A percentile compares a stretch with the other conserved stretches of the same genome.
phyloP scores from a whole-genome alignment of 1,140 invertebrate species.

The Drosophila sturtevanti region DNA sequence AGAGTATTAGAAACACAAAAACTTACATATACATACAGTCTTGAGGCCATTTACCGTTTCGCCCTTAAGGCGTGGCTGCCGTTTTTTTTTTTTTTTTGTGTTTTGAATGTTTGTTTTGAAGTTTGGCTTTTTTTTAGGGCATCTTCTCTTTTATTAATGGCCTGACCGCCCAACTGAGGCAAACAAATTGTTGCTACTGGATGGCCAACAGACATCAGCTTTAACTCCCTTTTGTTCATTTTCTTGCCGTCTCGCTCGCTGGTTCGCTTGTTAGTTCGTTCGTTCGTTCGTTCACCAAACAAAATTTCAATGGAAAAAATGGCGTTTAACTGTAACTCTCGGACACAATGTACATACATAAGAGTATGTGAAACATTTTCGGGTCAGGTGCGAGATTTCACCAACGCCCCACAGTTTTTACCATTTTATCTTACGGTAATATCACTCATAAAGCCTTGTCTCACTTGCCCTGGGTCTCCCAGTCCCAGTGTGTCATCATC shows the following conservation, averaged over 20 bases:
- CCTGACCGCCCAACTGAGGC: conserved; percentile 47
- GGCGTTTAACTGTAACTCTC: conserved; percentile 77
- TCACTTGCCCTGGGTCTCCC: conserved; percentile 22
- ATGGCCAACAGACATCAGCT: conserved; percentile 35
- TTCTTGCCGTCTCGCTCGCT: conserved; percentile 15
- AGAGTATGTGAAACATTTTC: conserved; percentile 73
- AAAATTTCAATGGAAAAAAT: conserved; percentile 74
- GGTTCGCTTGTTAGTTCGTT: conserved; percentile 35
- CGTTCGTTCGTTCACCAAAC: conserved; percentile 39
- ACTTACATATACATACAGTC: conserved; percentile 13
- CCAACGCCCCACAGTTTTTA: conserved; percentile 49
- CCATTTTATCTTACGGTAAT: conserved; percentile 76
- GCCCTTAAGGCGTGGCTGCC: conserved; percentile 69
- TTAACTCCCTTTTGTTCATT: conserved; percentile 14
- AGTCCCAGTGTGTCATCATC: conserved; percentile 32
- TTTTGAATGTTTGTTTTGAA: background rate
- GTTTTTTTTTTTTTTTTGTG: conserved; percentile 55
- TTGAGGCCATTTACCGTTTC: conserved; percentile 74
- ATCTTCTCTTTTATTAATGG: conserved; percentile 51
- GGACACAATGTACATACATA: conserved; percentile 21
- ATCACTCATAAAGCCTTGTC: conserved; percentile 67
- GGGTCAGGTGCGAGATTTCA: conserved; percentile 78
- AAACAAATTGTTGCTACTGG: conserved; percentile 64
- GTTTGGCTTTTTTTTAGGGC: conserved; percentile 50
- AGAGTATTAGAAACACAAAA: background rate